phyloP scores from a whole-genome alignment of 2,113 vertebrate species.

The Halichoeres trimaculatus region DNA sequence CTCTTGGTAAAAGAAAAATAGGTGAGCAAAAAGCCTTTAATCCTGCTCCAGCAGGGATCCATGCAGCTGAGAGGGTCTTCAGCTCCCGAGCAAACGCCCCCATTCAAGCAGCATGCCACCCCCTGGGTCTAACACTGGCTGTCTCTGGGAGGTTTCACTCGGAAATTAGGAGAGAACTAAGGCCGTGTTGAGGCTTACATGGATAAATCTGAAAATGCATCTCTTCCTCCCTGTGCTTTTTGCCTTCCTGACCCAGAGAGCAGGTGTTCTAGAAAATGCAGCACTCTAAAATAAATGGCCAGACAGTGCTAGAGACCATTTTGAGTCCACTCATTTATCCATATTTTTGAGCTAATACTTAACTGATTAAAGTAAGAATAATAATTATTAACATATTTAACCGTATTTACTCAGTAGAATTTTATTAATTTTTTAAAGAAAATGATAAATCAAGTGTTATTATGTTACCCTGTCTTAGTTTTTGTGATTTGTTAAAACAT shows the following conservation, averaged over 20 bases:
- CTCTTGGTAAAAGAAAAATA: constrained; percentile 65
- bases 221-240: constrained; percentile 3
- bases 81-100: constrained; percentile 41
- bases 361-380: too few species aligned
- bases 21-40: constrained; percentile 79
- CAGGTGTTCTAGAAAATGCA: constrained; percentile 17
- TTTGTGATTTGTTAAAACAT: too few species aligned
- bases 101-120: constrained; percentile 59
- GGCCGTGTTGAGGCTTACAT: constrained; percentile 55
- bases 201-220: constrained; percentile 40
- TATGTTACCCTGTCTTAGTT: too few species aligned
- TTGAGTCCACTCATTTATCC: not conserved
- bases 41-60: constrained; percentile 68
- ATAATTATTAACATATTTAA: too few species aligned
- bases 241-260: not conserved
- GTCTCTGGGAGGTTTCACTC: constrained; percentile 42
- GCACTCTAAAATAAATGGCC: not conserved
- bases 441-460: too few species aligned
- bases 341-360: not conserved
- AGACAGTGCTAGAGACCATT: not conserved
- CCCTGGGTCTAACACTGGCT: constrained; percentile 63
- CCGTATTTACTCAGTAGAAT: too few species aligned
- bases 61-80: constrained; percentile 27
- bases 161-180: constrained; percentile 51
- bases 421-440: too few species aligned